phyloP scores from a whole-genome alignment of 2,888 invertebrate genomes.

The Dynastes hyllus region DNA sequence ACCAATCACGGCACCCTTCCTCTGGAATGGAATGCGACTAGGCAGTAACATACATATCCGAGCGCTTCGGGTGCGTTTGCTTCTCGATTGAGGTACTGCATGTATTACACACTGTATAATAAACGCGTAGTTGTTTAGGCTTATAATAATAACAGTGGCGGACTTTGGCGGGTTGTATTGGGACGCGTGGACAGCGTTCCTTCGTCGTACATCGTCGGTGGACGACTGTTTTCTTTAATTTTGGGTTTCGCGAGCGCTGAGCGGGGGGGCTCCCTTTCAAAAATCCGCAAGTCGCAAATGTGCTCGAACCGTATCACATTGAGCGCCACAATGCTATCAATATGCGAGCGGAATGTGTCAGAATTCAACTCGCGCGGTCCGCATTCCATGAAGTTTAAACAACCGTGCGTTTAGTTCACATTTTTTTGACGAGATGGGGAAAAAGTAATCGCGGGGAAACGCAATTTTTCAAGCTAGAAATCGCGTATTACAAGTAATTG shows the following conservation, averaged over 20 bases:
- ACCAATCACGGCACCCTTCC: slow-evolving; percentile 74
- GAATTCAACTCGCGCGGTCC: slow-evolving; percentile 66
- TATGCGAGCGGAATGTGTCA: slow-evolving; percentile 66
- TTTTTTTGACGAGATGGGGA: slow-evolving; percentile 64
- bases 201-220: slow-evolving; percentile 44
- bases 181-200: slow-evolving; percentile 22
- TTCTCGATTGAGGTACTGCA: slow-evolving; percentile 44
- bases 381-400: slow-evolving; percentile 67
- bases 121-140: slow-evolving; percentile 29
- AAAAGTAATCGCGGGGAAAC: slow-evolving; percentile 20
- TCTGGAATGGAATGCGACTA: slow-evolving; percentile 70
- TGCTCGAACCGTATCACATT: slow-evolving; percentile 49
- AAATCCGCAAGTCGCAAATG: slow-evolving; percentile 36
- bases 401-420: slow-evolving; percentile 65
- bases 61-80: slow-evolving; percentile 45
- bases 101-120: slow-evolving; percentile 44
- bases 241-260: slow-evolving; percentile 2
- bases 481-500: not conserved
- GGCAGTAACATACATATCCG: slow-evolving; percentile 52
- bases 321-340: slow-evolving; percentile 56
- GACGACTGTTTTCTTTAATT: slow-evolving; percentile 45
- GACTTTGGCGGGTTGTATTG: slow-evolving; percentile 19
- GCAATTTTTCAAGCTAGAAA: slow-evolving; percentile 3
- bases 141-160: slow-evolving; percentile 6
- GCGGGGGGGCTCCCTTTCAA: slow-evolving; percentile 41